phyloP scores from a whole-genome alignment of 2,113 vertebrate species.

The Bos indicus region DNA sequence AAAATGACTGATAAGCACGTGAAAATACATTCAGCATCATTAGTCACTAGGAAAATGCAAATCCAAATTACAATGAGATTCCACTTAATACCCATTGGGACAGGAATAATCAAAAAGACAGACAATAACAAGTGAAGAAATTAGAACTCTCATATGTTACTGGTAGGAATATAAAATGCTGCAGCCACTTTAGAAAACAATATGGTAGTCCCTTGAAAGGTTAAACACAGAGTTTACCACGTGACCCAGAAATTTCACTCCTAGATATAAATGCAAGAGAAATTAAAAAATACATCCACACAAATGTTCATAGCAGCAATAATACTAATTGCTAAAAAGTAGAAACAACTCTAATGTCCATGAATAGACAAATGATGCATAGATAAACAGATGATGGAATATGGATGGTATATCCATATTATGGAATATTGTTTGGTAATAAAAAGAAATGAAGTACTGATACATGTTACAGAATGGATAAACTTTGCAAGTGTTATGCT shows the following conservation, averaged over 20 bases:
- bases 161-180: not conserved
- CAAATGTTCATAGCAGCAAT: not conserved
- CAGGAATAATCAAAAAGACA: slow-evolving; percentile 29
- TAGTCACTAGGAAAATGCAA: slow-evolving; percentile 42
- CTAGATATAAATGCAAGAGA: not conserved
- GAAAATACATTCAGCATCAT: slow-evolving; percentile 39
- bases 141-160: not conserved
- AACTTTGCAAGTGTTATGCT: not conserved
- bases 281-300: not conserved
- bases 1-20: slow-evolving; percentile 27
- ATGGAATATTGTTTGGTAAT: not conserved
- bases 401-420: not conserved
- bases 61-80: slow-evolving; percentile 35
- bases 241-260: not conserved
- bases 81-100: not conserved
- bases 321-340: not conserved
- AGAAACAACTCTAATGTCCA: not conserved
- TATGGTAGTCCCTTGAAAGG: not conserved
- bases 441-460: not conserved
- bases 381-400: not conserved
- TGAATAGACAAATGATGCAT: not conserved
- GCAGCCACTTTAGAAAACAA: not conserved
- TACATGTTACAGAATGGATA: not conserved
- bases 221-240: not conserved
- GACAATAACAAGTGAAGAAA: not conserved